A percentile compares a stretch with the other conserved stretches of the same genome.
phyloP scores from a whole-genome alignment of 2,113 vertebrate genomes.

The Percopsis transmontana region DNA sequence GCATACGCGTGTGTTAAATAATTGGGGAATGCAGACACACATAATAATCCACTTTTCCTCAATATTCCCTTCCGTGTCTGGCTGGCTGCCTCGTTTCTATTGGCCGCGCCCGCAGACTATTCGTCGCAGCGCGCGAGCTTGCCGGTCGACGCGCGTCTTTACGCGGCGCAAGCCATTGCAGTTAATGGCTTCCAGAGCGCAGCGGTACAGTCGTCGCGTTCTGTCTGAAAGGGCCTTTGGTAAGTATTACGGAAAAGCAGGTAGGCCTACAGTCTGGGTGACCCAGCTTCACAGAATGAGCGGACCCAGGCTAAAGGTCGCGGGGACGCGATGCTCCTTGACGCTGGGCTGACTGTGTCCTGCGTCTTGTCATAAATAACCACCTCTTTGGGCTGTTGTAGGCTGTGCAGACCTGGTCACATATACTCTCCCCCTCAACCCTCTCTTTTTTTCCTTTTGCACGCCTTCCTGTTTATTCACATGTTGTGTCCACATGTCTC shows the following conservation, averaged over 20 bases:
- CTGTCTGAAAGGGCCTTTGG: no score
- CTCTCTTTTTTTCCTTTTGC: not conserved
- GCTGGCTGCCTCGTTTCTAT: no score
- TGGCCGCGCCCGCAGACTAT: no score
- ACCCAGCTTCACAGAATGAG: slow-evolving; percentile 42
- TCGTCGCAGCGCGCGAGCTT: no score
- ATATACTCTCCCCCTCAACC: not conserved
- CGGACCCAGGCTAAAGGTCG: slow-evolving; percentile 28
- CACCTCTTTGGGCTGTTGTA: not conserved
- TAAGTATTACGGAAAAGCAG: slow-evolving; percentile 20
- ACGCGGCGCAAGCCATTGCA: no score
- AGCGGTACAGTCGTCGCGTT: no score
- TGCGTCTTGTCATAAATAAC: slow-evolving; percentile 13
- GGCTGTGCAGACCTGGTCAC: slow-evolving; percentile 10
- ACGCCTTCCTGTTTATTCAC: not conserved
- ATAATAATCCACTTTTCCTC: no score
- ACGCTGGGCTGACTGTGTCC: slow-evolving; percentile 20
- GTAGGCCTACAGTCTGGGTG: slow-evolving; percentile 40
- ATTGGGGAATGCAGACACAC: slow-evolving; percentile 9
- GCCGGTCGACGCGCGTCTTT: no score
- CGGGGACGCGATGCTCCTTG: slow-evolving; percentile 24
- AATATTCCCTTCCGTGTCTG: no score
- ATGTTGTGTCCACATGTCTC: not conserved
- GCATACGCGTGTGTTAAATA: no score
- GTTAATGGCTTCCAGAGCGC: no score